Percentiles rank a stretch among this genome's conserved stretches.
Evolutionary conservation across 2,888 invertebrate species (phyloP).

Genomic region (Orchesella flavescens): DNA sequence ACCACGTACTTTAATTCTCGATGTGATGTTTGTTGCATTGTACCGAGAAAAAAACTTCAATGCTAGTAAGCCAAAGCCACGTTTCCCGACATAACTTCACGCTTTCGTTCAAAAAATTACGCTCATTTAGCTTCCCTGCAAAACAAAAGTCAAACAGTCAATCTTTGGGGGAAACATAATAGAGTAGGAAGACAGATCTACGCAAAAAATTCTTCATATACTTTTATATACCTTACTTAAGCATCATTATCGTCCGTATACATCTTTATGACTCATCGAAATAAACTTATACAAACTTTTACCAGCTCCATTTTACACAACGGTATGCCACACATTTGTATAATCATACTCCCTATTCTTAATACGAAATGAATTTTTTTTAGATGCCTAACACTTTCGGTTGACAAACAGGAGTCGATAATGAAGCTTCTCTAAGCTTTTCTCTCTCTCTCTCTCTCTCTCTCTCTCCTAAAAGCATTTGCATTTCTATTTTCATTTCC

Average conservation of each 20-base stretch:
- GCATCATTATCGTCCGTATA: neutral
- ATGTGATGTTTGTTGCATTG: neutral
- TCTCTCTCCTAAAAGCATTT: slow-evolving; percentile 33
- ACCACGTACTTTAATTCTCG: neutral
- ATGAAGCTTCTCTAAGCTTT: slow-evolving; percentile 43
- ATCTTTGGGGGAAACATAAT: neutral
- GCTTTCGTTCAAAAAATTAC: slow-evolving; percentile 26
- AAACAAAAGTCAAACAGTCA: slow-evolving; percentile 8
- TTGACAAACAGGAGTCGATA: slow-evolving; percentile 56
- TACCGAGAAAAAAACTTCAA: slow-evolving; percentile 18
- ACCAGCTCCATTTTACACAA: neutral
- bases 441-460: no score
- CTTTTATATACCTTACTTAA: neutral
- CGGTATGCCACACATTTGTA: no score
- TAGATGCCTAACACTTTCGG: neutral
- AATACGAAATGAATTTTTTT: neutral
- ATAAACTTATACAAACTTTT: neutral
- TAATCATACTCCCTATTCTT: neutral
- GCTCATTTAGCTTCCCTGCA: neutral
- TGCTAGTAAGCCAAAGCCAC: neutral
- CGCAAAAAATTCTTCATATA: no score
- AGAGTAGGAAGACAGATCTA: no score
- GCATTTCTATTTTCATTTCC: slow-evolving; percentile 30
- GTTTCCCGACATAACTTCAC: slow-evolving; percentile 37
- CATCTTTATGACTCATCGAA: neutral